Percentiles rank a stretch among this genome's conserved stretches.
These are phyloP conservation scores for Lepisosteus osseus DNA, from an alignment of 2,113 vertebrate genomes.

Conservation along the genomic window DNA sequence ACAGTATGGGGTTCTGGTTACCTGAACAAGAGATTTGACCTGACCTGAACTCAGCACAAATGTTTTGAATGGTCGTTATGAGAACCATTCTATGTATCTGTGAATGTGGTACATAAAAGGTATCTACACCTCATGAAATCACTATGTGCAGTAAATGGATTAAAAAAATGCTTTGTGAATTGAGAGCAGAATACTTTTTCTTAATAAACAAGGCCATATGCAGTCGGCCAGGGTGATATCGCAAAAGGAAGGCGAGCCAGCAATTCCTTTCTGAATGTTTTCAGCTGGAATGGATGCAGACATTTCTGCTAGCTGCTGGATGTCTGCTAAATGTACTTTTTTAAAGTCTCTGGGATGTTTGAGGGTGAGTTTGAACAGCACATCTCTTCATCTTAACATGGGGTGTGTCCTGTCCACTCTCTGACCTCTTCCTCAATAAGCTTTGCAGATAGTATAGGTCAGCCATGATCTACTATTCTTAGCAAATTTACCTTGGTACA, in stretches of 20 bases:
- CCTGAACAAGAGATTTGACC: too few relatives aligned
- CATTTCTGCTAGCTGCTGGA: background rate
- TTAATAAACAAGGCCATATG: slow-evolving; percentile 45
- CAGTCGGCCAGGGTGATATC: slow-evolving; percentile 36
- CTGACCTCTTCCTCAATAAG: too few relatives aligned
- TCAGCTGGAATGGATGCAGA: slow-evolving; percentile 42
- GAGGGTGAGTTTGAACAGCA: background rate
- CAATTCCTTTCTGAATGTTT: slow-evolving; percentile 46
- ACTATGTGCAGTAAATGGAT: slow-evolving; percentile 27
- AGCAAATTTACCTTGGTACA: too few relatives aligned
- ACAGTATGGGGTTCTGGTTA: too few relatives aligned
- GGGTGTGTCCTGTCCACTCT: too few relatives aligned
- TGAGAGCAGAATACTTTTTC: slow-evolving; percentile 58
- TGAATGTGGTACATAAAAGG: background rate
- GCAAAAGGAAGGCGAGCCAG: slow-evolving; percentile 15
- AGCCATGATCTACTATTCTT: too few relatives aligned
- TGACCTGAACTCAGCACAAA: too few relatives aligned
- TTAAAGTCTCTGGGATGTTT: background rate
- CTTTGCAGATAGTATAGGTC: too few relatives aligned
- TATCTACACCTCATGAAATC: background rate
- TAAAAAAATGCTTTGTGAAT: slow-evolving; percentile 31
- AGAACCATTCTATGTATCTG: background rate
- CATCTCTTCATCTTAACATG: background rate
- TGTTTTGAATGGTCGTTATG: background rate
- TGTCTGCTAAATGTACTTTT: slow-evolving; percentile 6